Percentiles rank a stretch among this genome's conserved stretches.
Evolutionary conservation across 2,888 invertebrate genomes (phyloP).

Genomic region (Phengaris alcon): DNA sequence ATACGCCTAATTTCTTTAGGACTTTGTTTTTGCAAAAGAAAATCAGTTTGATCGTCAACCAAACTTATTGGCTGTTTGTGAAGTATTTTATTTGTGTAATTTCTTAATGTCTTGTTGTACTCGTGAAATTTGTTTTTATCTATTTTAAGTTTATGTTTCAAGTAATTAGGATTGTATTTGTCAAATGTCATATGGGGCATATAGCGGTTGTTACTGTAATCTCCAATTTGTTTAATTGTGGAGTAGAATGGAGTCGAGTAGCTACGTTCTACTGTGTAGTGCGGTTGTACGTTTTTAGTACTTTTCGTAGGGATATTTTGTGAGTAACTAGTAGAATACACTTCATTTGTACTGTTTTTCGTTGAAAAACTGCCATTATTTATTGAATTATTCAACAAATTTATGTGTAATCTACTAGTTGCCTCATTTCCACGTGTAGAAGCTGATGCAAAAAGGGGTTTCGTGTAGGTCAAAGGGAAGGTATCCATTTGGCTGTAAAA

Average conservation of each 20-base stretch:
- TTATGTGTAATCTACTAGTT: neutral
- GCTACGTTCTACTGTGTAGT: constrained; percentile 13
- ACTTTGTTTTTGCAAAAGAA: neutral
- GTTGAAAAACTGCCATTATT: neutral
- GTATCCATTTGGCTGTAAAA: constrained; percentile 66
- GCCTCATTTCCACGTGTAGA: constrained; percentile 38
- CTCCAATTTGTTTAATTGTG: constrained; percentile 18
- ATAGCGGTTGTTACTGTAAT: constrained; percentile 8
- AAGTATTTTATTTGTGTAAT: neutral
- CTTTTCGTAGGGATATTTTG: neutral
- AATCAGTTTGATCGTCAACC: neutral
- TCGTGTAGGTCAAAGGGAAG: constrained; percentile 59
- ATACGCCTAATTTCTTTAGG: constrained; percentile 11
- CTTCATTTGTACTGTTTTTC: neutral
- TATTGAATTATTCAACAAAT: neutral
- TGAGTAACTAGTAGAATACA: constrained; percentile 15
- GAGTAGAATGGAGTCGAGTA: constrained; percentile 17
- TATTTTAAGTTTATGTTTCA: constrained; percentile 1
- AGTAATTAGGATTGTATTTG: constrained; percentile 3
- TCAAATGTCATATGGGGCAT: neutral
- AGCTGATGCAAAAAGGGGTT: constrained; percentile 58
- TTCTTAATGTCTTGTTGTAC: constrained; percentile 15
- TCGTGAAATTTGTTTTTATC: constrained; percentile 18
- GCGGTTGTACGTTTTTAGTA: constrained; percentile 4
- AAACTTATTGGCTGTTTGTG: constrained; percentile 1